Conservation (phyloP, 2,113 vertebrate species). For the Plecturocebus donacophilus region DNA sequence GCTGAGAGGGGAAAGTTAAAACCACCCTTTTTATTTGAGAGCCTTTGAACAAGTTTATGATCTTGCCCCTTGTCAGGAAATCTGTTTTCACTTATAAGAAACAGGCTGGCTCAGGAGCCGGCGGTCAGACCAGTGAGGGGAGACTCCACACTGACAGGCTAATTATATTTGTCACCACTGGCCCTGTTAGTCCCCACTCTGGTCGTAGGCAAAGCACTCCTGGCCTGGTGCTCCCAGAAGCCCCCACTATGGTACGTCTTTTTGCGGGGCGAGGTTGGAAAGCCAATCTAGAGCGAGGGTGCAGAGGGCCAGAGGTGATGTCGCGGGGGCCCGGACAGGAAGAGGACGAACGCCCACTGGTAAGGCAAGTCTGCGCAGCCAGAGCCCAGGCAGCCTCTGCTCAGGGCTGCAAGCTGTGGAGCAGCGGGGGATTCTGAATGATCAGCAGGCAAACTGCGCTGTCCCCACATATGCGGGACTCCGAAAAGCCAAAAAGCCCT, state of each 20-base stretch:
- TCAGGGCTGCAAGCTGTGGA: too few species aligned
- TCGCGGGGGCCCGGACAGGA: background rate
- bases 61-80: background rate
- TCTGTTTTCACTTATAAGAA: constrained; percentile 42
- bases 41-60: constrained; percentile 33
- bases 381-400: background rate
- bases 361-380: too few species aligned
- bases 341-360: background rate
- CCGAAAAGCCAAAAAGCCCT: background rate
- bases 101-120: background rate
- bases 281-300: too few species aligned
- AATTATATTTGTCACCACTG: background rate
- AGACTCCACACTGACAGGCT: background rate
- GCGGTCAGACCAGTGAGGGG: background rate
- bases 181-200: background rate
- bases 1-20: constrained; percentile 11
- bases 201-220: background rate
- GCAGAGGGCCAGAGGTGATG: background rate
- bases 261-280: too few species aligned
- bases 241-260: background rate
- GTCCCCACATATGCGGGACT: fast-evolving
- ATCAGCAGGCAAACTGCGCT: background rate
- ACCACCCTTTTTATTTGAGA: background rate
- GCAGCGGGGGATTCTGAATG: background rate
- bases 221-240: background rate